These are phyloP conservation scores for Halyomorpha halys DNA, from an alignment of 1,140 invertebrate genomes.

Conservation along the genomic window DNA sequence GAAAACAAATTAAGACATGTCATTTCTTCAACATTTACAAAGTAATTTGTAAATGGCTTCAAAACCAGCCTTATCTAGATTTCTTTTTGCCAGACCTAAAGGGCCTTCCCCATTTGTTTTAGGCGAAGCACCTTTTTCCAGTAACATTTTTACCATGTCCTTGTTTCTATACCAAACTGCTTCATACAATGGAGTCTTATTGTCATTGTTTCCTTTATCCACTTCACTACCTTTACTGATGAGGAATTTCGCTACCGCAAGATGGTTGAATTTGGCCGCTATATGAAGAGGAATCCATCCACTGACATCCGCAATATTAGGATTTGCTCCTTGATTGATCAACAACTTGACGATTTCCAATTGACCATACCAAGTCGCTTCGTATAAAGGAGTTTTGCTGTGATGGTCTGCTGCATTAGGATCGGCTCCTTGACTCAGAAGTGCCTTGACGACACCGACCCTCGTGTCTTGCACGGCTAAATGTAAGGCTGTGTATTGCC, in stretches of 20 bases:
- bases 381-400: neutral
- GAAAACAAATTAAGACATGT: no score
- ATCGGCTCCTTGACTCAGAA: neutral
- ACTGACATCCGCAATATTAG: neutral
- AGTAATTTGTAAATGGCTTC: no score
- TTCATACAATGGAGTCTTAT: neutral
- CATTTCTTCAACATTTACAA: no score
- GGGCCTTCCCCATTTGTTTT: neutral
- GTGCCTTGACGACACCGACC: neutral
- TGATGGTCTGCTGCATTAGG: neutral
- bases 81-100: neutral
- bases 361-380: constrained; percentile 1
- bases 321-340: neutral
- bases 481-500: neutral
- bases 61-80: no score
- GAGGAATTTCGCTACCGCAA: neutral
- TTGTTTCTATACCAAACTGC: neutral
- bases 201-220: neutral
- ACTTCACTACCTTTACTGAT: neutral
- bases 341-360: neutral
- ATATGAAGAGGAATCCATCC: neutral
- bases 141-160: neutral
- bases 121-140: neutral
- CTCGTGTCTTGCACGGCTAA: neutral
- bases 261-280: neutral